A percentile compares a stretch with the other conserved stretches of the same genome.
phyloP scores from a whole-genome alignment of 2,888 invertebrate genomes.

The Plebejus argus region DNA sequence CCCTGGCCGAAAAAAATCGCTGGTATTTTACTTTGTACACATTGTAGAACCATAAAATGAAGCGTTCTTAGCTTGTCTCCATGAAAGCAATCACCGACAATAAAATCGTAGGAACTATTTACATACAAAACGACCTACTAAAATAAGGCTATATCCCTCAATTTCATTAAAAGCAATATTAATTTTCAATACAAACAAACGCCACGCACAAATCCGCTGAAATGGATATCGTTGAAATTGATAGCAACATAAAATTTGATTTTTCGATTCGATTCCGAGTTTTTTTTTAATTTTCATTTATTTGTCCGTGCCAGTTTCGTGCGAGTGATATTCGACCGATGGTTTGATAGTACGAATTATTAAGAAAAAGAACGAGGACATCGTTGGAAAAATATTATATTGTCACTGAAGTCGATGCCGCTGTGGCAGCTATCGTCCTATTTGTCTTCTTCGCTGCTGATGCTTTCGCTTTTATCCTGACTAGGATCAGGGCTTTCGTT shows the following conservation, averaged over 20 bases:
- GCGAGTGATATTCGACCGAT: too few relatives aligned
- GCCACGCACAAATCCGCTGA: not conserved
- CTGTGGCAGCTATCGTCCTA: not conserved
- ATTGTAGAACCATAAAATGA: too few relatives aligned
- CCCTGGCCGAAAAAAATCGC: too few relatives aligned
- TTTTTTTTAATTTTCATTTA: not conserved
- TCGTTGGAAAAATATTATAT: too few relatives aligned
- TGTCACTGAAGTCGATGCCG: too few relatives aligned
- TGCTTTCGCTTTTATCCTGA: too few relatives aligned
- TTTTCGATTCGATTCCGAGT: not conserved
- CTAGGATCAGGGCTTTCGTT: not conserved
- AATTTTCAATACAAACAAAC: constrained; percentile 17
- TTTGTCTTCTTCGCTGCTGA: not conserved
- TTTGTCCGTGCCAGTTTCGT: not conserved
- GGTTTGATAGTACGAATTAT: not conserved
- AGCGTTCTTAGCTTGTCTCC: too few relatives aligned
- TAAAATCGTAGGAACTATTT: too few relatives aligned
- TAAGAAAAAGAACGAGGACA: too few relatives aligned
- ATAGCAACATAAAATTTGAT: not conserved
- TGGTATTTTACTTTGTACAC: too few relatives aligned
- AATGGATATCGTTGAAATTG: constrained; percentile 11
- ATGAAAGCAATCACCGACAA: too few relatives aligned
- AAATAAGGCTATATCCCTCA: not conserved
- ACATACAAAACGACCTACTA: too few relatives aligned
- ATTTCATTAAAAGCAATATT: constrained; percentile 17